A percentile compares a stretch with the other conserved stretches of the same genome.
Evolutionary conservation across 2,113 vertebrate genomes (phyloP).

Genomic region (Azemiops feae): DNA sequence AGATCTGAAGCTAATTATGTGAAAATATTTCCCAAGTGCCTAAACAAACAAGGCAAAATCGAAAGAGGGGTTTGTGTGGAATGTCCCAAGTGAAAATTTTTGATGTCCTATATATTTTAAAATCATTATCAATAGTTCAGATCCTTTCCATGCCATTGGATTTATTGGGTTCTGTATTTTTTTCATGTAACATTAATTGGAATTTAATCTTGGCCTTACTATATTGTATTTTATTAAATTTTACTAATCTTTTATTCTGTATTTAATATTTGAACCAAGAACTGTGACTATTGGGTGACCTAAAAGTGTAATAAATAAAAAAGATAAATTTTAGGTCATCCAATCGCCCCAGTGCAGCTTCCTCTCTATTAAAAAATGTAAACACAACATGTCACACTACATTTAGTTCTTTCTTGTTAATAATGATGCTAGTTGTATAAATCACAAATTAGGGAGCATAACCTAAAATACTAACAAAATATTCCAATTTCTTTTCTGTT

Average conservation of each 20-base stretch:
- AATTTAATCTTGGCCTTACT: background rate
- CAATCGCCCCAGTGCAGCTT: background rate
- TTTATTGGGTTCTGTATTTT: background rate
- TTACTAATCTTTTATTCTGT: background rate
- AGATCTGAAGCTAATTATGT: background rate
- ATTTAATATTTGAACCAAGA: background rate
- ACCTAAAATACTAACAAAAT: slow-evolving; percentile 5
- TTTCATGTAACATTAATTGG: background rate
- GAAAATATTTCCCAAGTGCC: background rate
- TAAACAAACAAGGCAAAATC: background rate
- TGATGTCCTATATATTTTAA: background rate
- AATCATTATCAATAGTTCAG: background rate
- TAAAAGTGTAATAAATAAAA: background rate
- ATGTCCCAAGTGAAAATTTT: background rate
- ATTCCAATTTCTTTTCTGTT: background rate
- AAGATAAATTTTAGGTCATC: background rate
- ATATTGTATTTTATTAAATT: background rate
- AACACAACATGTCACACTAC: background rate
- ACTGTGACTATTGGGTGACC: background rate
- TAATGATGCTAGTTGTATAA: background rate
- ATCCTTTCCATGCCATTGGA: background rate
- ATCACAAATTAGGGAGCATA: background rate
- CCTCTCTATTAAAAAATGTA: background rate
- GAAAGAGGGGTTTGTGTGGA: background rate
- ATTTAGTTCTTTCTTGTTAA: background rate